Conservation (phyloP, 2,797 vertebrate species). For the Acanthopagrus latus region DNA sequence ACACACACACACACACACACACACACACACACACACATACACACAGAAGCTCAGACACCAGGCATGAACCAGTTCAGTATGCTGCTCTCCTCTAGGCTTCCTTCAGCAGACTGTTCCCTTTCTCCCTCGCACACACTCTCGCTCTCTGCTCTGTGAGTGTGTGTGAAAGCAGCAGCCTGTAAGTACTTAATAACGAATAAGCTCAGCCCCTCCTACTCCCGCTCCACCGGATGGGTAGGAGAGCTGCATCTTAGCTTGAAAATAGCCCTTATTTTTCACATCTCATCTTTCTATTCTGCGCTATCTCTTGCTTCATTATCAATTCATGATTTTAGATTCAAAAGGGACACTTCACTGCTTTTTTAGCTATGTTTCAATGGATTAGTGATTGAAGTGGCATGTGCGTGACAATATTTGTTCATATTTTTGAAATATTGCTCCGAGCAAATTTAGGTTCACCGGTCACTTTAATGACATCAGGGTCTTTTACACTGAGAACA, state of each 20-base stretch:
- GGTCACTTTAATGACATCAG: not conserved
- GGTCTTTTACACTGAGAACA: not conserved
- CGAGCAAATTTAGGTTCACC: not conserved
- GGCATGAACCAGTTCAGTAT: constrained; percentile 43
- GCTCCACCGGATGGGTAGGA: constrained; percentile 65
- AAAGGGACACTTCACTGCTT: constrained; percentile 39
- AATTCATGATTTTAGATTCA: constrained; percentile 21
- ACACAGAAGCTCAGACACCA: constrained; percentile 55
- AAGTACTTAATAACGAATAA: constrained; percentile 73
- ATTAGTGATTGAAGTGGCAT: constrained; percentile 2
- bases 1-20: constrained; percentile 32
- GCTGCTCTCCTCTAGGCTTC: constrained; percentile 48
- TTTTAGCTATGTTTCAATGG: constrained; percentile 1
- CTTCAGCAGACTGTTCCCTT: constrained; percentile 54
- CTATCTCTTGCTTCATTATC: constrained; percentile 25
- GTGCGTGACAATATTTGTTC: not conserved
- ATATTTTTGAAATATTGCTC: constrained; percentile 12
- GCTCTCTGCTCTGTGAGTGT: constrained; percentile 49
- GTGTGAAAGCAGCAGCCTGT: constrained; percentile 66
- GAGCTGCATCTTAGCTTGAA: constrained; percentile 63
- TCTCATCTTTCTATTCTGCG: constrained; percentile 44
- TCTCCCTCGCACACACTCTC: constrained; percentile 32
- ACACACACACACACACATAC: too few species aligned
- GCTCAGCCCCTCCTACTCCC: constrained; percentile 69
- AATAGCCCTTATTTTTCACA: constrained; percentile 46